Evolutionary conservation across 2,888 invertebrate species (phyloP).

Genomic region (Tiphia femorata): DNA sequence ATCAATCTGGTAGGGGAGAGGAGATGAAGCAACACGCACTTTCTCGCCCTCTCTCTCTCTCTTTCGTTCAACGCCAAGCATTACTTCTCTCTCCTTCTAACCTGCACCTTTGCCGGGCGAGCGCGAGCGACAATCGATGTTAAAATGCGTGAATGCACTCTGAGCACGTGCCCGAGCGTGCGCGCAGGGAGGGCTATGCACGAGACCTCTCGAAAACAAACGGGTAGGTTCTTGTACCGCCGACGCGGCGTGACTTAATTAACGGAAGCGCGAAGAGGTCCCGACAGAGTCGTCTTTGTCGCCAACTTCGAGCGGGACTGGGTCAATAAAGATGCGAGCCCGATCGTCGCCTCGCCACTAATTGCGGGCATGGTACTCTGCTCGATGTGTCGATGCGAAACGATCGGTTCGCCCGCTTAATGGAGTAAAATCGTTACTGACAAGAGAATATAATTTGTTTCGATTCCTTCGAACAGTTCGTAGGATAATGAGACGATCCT

Average conservation of each 20-base stretch:
- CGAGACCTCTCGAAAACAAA: conserved; percentile 32
- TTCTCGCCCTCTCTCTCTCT: too few relatives aligned
- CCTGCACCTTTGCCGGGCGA: too few relatives aligned
- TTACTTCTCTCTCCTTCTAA: too few relatives aligned
- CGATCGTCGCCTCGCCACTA: conserved; percentile 29
- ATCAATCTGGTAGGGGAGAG: too few relatives aligned
- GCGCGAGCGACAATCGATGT: conserved; percentile 29
- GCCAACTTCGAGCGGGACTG: conserved; percentile 45
- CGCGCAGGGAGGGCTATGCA: conserved; percentile 12
- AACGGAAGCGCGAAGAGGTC: conserved; percentile 27
- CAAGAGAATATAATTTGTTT: too few relatives aligned
- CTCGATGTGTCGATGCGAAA: too few relatives aligned
- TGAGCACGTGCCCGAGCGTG: conserved; percentile 31
- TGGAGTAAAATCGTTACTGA: too few relatives aligned
- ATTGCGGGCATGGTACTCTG: conserved; percentile 26
- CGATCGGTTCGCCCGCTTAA: too few relatives aligned
- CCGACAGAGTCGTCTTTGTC: conserved; percentile 44
- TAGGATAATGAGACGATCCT: too few relatives aligned
- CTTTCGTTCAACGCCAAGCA: too few relatives aligned
- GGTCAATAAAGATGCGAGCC: conserved; percentile 45
- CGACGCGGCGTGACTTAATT: conserved; percentile 41
- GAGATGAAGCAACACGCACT: too few relatives aligned
- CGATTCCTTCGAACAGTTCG: too few relatives aligned
- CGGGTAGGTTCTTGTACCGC: conserved; percentile 20
- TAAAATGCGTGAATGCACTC: conserved; percentile 40